Evolutionary conservation across 2,113 vertebrate species (phyloP), one percentile per base, ranked within the genome.

Genomic region (Percina caprodes): DNA sequence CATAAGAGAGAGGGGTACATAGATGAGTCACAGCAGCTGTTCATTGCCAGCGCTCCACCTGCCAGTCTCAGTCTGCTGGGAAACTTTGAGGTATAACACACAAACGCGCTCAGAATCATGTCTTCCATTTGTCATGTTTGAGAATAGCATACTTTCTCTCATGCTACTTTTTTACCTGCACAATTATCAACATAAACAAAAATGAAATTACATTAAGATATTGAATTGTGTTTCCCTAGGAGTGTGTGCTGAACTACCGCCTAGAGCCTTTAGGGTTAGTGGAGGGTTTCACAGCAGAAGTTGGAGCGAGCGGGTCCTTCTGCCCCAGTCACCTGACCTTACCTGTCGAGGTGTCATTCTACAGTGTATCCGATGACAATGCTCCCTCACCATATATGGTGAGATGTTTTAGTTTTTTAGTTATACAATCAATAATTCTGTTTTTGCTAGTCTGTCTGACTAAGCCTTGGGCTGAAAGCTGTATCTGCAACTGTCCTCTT

Each of bases 361-460:
- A 99, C 95, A 99, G 97, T 1, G 97, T 99, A 90, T 99, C 98
- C 1, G 98, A 99, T 71, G 98, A 99, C 92, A 99, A 99, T 4
- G 98, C 98, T 48, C 98, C 98, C 68, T 99, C 98, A 91, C 98
- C 98, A 81, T 99, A 99, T 83, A 98, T 99, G 98, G 98, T 97
- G 91, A 94, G 88, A 45, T 51, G 65, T 48, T 42, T 65, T 30
- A 30, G 30, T 30, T n/a, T n/a, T 21, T 10, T 4, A 23, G 24
- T 68, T 30, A 46, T 3, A 52, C 18, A 23, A 35, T 33, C 45
- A 79, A 72, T 69, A 52, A 67, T 48, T 3, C 1, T 52, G 65
- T 42, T 19, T n/a, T 15, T 39, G 4, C 5, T 18, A 15, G 1
- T 11, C 18, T 45, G 56, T 19, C 6, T 39, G 54, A 52, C 33